Conservation (phyloP, 2,888 invertebrate genomes). For the Bombylius major region DNA sequence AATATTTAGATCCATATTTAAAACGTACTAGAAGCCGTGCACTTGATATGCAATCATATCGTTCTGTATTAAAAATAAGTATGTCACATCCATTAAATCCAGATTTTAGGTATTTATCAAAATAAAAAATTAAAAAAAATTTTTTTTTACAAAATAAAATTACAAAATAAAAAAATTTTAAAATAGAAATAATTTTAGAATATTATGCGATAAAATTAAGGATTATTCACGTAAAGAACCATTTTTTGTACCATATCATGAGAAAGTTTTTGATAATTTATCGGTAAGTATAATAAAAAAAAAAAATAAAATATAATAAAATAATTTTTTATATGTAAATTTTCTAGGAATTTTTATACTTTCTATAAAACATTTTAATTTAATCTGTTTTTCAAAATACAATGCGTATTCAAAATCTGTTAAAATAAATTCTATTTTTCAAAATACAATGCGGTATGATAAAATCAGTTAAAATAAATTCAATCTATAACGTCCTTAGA, state of each 20-base stretch:
- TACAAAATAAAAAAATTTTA: background rate
- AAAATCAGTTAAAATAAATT: no score
- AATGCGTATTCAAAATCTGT: no score
- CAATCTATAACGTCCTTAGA: no score
- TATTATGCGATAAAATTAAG: constrained; percentile 56
- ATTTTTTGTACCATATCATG: constrained; percentile 68
- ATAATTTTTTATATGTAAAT: no score
- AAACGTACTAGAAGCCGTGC: constrained; percentile 41
- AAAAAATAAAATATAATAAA: no score
- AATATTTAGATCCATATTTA: constrained; percentile 56
- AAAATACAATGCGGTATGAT: no score
- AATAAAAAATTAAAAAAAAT: background rate
- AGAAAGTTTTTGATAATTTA: constrained; percentile 56
- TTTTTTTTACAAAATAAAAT: background rate
- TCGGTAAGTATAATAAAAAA: constrained; percentile 35
- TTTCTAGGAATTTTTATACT: no score
- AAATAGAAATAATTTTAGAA: constrained; percentile 36
- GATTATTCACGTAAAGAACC: constrained; percentile 56
- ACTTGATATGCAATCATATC: constrained; percentile 55
- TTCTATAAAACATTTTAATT: no score
- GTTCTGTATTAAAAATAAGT: constrained; percentile 67
- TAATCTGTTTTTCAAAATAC: no score
- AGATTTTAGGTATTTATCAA: constrained; percentile 51
- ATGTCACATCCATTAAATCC: constrained; percentile 65
- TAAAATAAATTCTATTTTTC: no score